These are phyloP conservation scores for Pelobates cultripes DNA, from an alignment of 2,797 vertebrate species.

Conservation along the genomic window DNA sequence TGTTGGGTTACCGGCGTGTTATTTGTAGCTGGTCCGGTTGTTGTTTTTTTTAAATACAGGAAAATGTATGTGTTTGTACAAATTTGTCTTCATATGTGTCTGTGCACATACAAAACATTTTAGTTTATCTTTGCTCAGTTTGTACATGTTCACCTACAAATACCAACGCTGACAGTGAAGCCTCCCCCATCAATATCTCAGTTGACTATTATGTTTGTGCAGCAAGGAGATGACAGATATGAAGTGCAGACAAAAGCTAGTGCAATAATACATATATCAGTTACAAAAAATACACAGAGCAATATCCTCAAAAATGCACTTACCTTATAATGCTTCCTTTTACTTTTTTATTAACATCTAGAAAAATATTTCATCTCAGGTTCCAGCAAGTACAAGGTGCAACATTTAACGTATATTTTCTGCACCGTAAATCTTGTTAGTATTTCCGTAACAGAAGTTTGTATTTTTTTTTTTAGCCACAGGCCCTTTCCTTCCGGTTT, in stretches of 20 bases:
- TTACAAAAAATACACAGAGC: background rate
- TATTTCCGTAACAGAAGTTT: slow-evolving; percentile 1
- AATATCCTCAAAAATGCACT: background rate
- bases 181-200: no score
- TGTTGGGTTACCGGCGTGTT: no score
- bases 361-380: slow-evolving; percentile 9
- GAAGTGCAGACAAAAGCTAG: background rate
- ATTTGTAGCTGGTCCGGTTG: no score
- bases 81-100: no score
- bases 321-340: slow-evolving; percentile 19
- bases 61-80: no score
- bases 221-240: background rate
- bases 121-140: no score
- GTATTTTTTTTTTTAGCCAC: slow-evolving; percentile 54
- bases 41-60: no score
- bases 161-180: no score
- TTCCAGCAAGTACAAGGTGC: background rate
- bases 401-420: background rate
- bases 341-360: background rate
- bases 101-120: no score
- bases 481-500: slow-evolving; percentile 64
- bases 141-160: no score
- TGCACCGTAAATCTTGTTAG: background rate
- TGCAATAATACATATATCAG: background rate
- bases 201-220: background rate